These are phyloP conservation scores for Thryonomys swinderianus DNA, from an alignment of 2,113 vertebrate genomes.

Conservation along the genomic window DNA sequence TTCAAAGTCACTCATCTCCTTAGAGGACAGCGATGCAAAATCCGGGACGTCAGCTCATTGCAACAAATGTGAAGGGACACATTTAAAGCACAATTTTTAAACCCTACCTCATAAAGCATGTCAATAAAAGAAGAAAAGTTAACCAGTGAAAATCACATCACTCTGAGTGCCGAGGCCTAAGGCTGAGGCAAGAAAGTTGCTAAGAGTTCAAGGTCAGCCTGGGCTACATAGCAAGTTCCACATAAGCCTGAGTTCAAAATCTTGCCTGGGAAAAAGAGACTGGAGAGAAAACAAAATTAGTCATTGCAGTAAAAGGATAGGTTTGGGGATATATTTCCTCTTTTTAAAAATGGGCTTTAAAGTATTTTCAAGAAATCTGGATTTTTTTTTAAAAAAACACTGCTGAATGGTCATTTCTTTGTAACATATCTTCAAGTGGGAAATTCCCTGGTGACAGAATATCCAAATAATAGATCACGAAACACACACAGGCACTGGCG, in stretches of 20 bases:
- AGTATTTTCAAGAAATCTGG: neutral
- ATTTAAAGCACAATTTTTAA: neutral
- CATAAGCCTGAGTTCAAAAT: no score
- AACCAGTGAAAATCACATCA: slow-evolving; percentile 17
- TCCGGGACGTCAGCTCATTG: neutral
- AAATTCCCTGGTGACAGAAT: slow-evolving; percentile 52
- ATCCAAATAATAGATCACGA: neutral
- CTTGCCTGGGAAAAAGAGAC: no score
- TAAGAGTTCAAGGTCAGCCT: neutral
- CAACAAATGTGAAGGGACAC: neutral
- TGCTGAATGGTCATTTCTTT: slow-evolving; percentile 23
- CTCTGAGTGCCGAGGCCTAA: neutral
- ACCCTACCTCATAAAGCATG: neutral
- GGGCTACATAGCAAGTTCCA: no score
- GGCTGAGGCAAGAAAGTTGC: neutral
- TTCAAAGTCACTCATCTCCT: neutral
- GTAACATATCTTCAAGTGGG: slow-evolving; percentile 3
- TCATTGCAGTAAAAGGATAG: neutral
- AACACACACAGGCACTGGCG: neutral
- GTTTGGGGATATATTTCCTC: neutral
- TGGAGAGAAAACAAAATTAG: neutral
- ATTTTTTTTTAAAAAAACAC: slow-evolving; percentile 36
- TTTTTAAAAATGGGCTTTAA: slow-evolving; percentile 5
- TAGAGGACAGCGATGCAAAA: neutral
- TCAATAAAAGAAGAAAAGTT: neutral